Conservation (phyloP, 35 echinoderm and acorn worm species). For the Patiria miniata region DNA sequence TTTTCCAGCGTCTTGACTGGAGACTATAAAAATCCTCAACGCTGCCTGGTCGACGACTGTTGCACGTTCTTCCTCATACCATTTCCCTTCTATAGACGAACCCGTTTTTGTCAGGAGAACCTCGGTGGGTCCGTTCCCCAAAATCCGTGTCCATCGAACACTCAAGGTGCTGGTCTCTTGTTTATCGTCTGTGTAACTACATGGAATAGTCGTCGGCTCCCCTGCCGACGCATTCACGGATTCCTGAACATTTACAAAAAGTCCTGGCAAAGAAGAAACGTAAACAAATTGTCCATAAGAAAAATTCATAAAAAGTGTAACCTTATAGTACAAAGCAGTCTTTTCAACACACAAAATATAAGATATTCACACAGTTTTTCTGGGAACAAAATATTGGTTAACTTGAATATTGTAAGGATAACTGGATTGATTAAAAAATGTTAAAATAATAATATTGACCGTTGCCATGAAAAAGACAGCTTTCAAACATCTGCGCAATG, state of each 20-base stretch:
- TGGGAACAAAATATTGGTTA: too few relatives aligned
- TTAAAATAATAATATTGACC: too few relatives aligned
- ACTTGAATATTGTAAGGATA: too few relatives aligned
- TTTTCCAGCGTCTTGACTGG: not conserved
- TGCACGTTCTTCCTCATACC: not conserved
- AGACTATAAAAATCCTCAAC: not conserved
- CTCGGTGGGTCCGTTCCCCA: not conserved
- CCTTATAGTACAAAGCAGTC: too few relatives aligned
- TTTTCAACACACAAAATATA: too few relatives aligned
- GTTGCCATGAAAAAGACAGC: too few relatives aligned
- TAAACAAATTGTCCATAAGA: too few relatives aligned
- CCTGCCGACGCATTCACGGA: not conserved
- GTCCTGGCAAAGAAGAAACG: not conserved
- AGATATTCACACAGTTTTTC: too few relatives aligned
- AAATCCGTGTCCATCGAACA: not conserved
- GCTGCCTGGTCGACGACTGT: slow-evolving; percentile 3
- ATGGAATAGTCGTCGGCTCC: not conserved
- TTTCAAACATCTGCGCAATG: too few relatives aligned
- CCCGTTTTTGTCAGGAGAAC: not conserved
- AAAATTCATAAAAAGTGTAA: too few relatives aligned
- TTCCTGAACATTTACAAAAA: not conserved
- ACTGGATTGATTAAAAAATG: too few relatives aligned
- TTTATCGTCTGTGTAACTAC: not conserved
- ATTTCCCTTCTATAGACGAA: not conserved
- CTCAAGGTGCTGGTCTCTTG: not conserved